Evolutionary conservation across 1,140 invertebrate genomes (phyloP), one percentile per base, ranked within the genome.

Genomic region (Solenopsis invicta): DNA sequence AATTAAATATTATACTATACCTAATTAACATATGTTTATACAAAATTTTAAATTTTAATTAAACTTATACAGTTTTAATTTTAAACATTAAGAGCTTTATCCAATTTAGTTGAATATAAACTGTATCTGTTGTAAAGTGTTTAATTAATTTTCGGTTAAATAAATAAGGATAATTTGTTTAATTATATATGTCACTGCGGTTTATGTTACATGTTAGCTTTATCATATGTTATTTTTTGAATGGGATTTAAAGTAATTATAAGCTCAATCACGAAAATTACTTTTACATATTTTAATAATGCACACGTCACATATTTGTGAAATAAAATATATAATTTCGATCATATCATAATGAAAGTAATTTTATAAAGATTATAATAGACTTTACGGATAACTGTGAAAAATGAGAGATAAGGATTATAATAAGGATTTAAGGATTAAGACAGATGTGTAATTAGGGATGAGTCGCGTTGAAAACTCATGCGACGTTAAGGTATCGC

Each of bases 391-490:
- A 61, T n/a, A 75, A 54, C 5, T 75, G 12, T 6, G n/a, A 50
- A 37, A 76, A 59, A 41, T 41, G 34, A 24, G 16, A 16, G 54
- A 78, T 50, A 78, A 34, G 59, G 18, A 66, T 78, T 67, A 64
- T 48, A 34, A 64, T 29, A 29, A 29, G 29, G 29, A 29, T 29
- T 29, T 78, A 78, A 64, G 29, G 41, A 78, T 78, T 80, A 54
- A 80, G 62, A 80, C 13, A 69, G 48, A 80, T 80, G 45, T 67
- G 62, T 80, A 69, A 80, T 80, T 80, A 50, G 48, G 8, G 29
- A 18, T 45, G 45, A 67, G 6, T 34, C 59, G 76, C 75, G 77
- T 54, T 80, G 13, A 67, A 80, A 80, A 29, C 45, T 21, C 29
- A 54, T 24, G 45, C 45, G 45, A 66, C 29, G 62, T 29, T 41